Base-by-base conservation (phyloP, 2,797 vertebrate genomes). In the Macroramphosus scolopax region DNA sequence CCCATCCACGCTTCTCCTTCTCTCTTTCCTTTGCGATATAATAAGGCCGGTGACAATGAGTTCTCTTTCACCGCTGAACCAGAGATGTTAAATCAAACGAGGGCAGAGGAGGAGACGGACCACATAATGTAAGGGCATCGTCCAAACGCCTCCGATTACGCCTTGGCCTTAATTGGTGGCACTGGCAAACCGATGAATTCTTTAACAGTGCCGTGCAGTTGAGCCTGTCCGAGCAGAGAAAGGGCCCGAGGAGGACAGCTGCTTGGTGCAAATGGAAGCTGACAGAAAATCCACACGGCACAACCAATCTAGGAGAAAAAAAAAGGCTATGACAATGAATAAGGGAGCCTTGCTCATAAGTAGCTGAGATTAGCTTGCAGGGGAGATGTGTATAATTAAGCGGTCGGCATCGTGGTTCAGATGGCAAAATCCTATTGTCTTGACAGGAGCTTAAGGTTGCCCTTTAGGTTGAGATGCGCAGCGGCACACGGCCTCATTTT, bases 371-470 rank as follows among this genome's bases (percentile, higher is more conserved):
- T n/a, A n/a, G n/a, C n/a, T n/a, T n/a, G n/a, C n/a, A 74, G 68
- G 66, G 67, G 61, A 72, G 81, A 83, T 71, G 78, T 81, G 82
- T 87, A 80, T 88, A 90, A 90, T 90, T 88, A 89, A 89, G 86
- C 66, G 60, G 71, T 81, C 78, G 63, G 82, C 65, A 69, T 71
- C 36, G 56, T 65, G 67, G 82, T 82, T 86, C 73, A 78, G 71
- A 82, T 80, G 84, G 83, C 65, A 75, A 88, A 89, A 86, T 88
- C 87, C 85, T 79, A 85, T 88, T 85, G 88, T 85, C 87, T 88
- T 89, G 86, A 89, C 87, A 88, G 86, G 76, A 83, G 88, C 87
- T 89, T 88, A 87, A 78, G 75, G 79, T 86, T 89, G 86, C 81
- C 87, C 88, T 89, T 89, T 87, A 82, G 85, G 79, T 80, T 72